These are phyloP conservation scores for Dasyurus viverrinus DNA, from an alignment of 2,113 vertebrate genomes.

Conservation along the genomic window DNA sequence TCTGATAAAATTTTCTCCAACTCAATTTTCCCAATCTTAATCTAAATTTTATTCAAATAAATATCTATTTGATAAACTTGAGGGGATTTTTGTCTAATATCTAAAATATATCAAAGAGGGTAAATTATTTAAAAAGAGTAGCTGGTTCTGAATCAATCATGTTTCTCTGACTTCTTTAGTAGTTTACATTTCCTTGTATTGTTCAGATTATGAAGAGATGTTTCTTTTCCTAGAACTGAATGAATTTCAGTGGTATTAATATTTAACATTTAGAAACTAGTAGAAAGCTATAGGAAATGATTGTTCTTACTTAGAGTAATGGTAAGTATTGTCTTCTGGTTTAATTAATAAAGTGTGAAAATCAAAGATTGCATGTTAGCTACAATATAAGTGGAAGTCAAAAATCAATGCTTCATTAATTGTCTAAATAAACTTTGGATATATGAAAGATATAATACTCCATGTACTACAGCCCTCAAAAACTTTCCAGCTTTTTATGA, in stretches of 20 bases:
- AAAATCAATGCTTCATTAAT: neutral
- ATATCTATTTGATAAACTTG: neutral
- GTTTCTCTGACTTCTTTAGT: neutral
- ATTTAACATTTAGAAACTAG: neutral
- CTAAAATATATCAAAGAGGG: neutral
- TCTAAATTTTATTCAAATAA: neutral
- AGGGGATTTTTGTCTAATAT: neutral
- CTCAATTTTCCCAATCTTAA: neutral
- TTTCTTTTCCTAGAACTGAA: neutral
- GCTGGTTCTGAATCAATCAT: neutral
- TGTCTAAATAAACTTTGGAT: neutral
- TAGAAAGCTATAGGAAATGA: neutral
- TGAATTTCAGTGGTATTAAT: neutral
- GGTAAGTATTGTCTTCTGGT: slow-evolving; percentile 18
- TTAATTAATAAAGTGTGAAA: neutral
- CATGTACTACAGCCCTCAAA: neutral
- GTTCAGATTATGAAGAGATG: neutral
- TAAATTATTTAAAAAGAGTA: neutral
- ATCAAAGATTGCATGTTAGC: neutral
- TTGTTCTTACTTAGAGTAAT: slow-evolving; percentile 2
- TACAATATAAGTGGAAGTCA: slow-evolving; percentile 1
- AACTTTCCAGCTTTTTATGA: neutral
- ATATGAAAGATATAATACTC: neutral
- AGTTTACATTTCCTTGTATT: neutral
- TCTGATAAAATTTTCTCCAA: neutral